Evolutionary conservation across 2,888 invertebrate species (phyloP), one percentile per base, ranked within the genome.

Genomic region (Vesta saturnalis): DNA sequence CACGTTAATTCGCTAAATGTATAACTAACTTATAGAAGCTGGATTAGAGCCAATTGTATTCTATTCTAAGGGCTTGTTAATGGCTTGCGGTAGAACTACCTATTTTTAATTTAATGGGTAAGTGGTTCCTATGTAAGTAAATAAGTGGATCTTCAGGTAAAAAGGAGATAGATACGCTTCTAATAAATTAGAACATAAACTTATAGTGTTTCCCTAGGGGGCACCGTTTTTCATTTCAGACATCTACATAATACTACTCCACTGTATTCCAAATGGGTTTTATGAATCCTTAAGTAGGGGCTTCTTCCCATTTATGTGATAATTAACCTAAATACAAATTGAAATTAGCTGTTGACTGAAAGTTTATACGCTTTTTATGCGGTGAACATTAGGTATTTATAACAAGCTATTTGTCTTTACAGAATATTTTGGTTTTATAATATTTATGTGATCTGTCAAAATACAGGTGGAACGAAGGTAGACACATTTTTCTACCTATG

Each of bases 321-420:
- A 78, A 79, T 79, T 79, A 78, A 74, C 73, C 73, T 64, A 76
- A 78, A 78, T 74, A 79, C 80, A 79, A 79, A 79, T 79, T 80
- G 78, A 79, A 79, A 80, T 79, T 79, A 77, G 73, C 77, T 76
- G 77, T 77, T 77, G 76, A 78, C 74, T 77, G 64, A 66, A 74
- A 69, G 71, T 77, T 76, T 75, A 74, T 75, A 72, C 68, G 70
- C 71, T 73, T 69, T 73, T 76, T 73, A 72, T 70, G 64, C 47
- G 65, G 60, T 74, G 67, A 72, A 23, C 64, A 63, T 66, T 70
- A 63, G 35, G 35, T 66, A 70, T 67, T 70, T 70, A 67, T 64
- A 64, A 67, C 49, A 16, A 64, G 70, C 67, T 64, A 70, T 70
- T 67, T 67, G 67, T 70, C 70, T 70, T 21, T 30, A 55, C n/a